phyloP scores from a whole-genome alignment of 2,888 invertebrate species.

The Caenorhabditis wallacei region DNA sequence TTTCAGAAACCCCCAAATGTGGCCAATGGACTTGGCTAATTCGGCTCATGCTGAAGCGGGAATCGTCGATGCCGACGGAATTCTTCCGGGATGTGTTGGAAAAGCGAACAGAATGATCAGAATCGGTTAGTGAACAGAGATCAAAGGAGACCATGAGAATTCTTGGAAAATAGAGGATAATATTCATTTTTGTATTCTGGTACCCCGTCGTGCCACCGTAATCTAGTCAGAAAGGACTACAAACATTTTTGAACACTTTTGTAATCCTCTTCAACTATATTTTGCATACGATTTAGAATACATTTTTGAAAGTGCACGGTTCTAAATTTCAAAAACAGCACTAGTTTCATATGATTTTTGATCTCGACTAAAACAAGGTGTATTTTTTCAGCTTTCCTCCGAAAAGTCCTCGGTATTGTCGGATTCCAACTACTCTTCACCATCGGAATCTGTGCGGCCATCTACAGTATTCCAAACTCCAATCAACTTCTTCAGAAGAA shows the following conservation, averaged over 20 bases:
- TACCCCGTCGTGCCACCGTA: background rate
- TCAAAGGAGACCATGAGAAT: no score
- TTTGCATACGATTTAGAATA: background rate
- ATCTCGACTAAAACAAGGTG: background rate
- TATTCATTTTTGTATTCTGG: background rate
- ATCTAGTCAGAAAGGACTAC: no score
- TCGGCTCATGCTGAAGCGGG: constrained; percentile 56
- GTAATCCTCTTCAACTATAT: background rate
- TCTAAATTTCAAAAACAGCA: no score
- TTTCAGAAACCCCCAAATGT: constrained; percentile 62
- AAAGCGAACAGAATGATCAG: constrained; percentile 57
- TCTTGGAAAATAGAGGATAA: no score
- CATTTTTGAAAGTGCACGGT: no score
- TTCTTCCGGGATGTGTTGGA: constrained; percentile 56
- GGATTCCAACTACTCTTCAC: constrained; percentile 90
- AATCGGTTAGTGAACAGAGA: constrained; percentile 43
- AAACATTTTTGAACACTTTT: background rate
- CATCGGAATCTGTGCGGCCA: constrained; percentile 83
- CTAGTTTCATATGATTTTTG: background rate
- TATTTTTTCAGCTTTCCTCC: constrained; percentile 87
- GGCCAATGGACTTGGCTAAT: constrained; percentile 68
- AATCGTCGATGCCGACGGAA: constrained; percentile 45
- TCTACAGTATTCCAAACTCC: constrained; percentile 84
- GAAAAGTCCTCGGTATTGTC: constrained; percentile 92
- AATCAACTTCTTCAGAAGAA: constrained; percentile 83